Base-by-base conservation (phyloP, 2,113 vertebrate species). In the Andinoacara biseriatus region DNA sequence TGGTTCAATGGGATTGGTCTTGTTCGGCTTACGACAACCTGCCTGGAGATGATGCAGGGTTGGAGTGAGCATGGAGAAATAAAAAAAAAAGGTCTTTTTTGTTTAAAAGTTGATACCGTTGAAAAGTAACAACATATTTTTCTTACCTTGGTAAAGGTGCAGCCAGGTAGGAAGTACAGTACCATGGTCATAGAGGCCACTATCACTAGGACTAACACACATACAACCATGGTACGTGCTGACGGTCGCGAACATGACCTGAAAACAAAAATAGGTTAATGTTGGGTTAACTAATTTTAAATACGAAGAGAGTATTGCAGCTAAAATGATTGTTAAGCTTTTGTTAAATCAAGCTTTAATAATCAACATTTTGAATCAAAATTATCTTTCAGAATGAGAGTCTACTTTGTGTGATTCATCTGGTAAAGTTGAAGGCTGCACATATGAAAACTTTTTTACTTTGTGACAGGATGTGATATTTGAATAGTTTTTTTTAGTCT, bases 141-240 rank as follows among this genome's bases (percentile, higher is more conserved):
- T 65, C 75, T 84, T 91, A 94, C 97, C 96, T 95, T 98, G 87
- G 97, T 98, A 95, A 99, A 99, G 58, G 95, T 98, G 93, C 98
- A 99, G 83, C 95, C 96, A 65, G 97, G 98, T 86, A 99, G 90
- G 90, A 98, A 94, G 93, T 97, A 99, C 83, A 99, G 93, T 11
- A 96, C 94, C 95, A 97, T 95, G 82, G 96, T 94, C 84, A 98
- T 88, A 18, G 97, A 97, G 62, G 96, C 87, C 17, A 96, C 95
- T 87, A 97, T 91, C 75, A 97, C 90, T 75, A 98, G 91, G 76
- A 97, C 84, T 65, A 97, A 94, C 84, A 95, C 95, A 91, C 97
- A 97, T 38, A 96, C 92, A 43, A 95, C 94, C 83, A 96, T 61
- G 75, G 96, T 96, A 82, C 95, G 96, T 1, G 80, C 87, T 43